These are phyloP conservation scores for Coccyzus lansbergi DNA, from an alignment of 2,797 vertebrate genomes.

Conservation along the genomic window DNA sequence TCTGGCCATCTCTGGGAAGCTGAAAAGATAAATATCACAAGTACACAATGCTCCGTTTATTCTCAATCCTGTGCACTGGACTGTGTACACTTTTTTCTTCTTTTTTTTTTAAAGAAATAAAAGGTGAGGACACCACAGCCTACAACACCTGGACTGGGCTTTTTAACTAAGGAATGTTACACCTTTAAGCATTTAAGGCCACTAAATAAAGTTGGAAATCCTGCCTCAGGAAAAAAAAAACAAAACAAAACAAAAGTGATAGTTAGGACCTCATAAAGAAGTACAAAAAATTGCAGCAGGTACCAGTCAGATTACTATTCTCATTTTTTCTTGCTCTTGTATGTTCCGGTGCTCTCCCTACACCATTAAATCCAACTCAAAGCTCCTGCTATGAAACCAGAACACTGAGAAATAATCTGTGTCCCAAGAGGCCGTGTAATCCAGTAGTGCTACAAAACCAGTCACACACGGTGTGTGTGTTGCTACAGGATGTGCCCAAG, in stretches of 20 bases:
- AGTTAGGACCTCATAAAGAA: not conserved
- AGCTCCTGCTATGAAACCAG: not conserved
- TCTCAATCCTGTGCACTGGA: not conserved
- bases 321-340: not conserved
- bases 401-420: not conserved
- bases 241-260: not conserved
- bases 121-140: not conserved
- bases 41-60: slow-evolving; percentile 22
- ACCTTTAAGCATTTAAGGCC: not conserved
- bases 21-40: slow-evolving; percentile 20
- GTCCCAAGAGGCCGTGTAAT: not conserved
- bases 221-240: not conserved
- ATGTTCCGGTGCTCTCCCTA: not conserved
- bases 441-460: not conserved
- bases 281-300: not conserved
- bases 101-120: not conserved
- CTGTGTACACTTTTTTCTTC: not conserved
- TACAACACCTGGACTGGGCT: not conserved
- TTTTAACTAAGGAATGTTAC: not conserved
- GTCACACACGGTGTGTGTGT: not conserved
- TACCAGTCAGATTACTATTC: not conserved
- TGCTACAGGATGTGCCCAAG: not conserved
- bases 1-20: slow-evolving; percentile 5
- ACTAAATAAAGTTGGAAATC: not conserved
- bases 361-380: not conserved